A percentile compares a stretch with the other conserved stretches of the same genome.
phyloP scores from a whole-genome alignment of 2,113 vertebrate species.

The Rhabdomys dilectus region DNA sequence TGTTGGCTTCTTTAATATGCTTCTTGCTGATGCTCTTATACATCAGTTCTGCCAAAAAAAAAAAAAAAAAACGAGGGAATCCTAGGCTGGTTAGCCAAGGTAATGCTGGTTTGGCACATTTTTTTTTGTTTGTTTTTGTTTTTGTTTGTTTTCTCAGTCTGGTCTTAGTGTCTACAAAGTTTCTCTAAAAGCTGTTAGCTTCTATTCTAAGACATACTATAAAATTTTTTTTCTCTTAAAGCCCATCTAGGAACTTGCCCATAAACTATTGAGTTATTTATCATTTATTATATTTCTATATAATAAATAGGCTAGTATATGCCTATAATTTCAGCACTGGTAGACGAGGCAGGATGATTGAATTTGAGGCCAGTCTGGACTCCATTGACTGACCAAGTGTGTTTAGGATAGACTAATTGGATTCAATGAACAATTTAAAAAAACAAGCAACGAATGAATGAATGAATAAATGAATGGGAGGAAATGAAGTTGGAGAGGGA shows the following conservation, averaged over 20 bases:
- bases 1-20: background rate
- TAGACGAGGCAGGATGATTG: background rate
- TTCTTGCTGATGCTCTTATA: background rate
- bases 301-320: background rate
- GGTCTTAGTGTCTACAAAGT: background rate
- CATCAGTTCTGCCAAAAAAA: background rate
- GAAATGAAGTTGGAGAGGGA: background rate
- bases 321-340: background rate
- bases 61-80: background rate
- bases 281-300: background rate
- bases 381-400: background rate
- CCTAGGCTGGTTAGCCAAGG: background rate
- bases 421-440: background rate
- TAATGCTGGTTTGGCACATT: background rate
- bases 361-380: background rate
- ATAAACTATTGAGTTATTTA: background rate
- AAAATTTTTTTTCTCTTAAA: background rate
- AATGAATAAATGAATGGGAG: background rate
- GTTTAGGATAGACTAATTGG: background rate
- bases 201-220: constrained; percentile 11
- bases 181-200: background rate
- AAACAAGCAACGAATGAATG: background rate
- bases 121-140: background rate
- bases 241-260: background rate
- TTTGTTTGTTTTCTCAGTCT: background rate